A percentile compares a stretch with the other conserved stretches of the same genome.
phyloP scores from a whole-genome alignment of 2,113 vertebrate species.

The Rhombomys opimus region DNA sequence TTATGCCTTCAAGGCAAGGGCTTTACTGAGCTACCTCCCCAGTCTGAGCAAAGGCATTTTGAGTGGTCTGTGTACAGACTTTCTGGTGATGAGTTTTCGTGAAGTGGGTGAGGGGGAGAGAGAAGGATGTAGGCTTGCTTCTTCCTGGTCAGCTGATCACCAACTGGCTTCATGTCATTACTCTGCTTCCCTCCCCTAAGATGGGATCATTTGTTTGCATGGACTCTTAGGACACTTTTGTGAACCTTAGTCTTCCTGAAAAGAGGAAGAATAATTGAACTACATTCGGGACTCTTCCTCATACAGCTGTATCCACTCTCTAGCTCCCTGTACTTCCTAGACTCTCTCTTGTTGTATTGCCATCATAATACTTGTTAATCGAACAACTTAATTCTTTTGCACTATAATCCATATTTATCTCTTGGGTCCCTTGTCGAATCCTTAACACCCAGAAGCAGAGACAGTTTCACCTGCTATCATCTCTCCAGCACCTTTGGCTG shows the following conservation, averaged over 20 bases:
- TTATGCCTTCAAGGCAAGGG: too few relatives aligned
- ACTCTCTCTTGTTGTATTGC: background rate
- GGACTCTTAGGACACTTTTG: background rate
- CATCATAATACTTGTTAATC: background rate
- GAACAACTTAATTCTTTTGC: background rate
- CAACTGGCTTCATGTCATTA: background rate
- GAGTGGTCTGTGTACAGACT: background rate
- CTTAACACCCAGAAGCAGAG: background rate
- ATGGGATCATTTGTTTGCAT: background rate
- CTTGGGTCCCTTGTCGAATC: background rate
- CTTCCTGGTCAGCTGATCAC: background rate
- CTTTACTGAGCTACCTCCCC: too few relatives aligned
- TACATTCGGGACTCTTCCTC: rapidly evolving
- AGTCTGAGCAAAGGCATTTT: background rate
- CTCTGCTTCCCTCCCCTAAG: background rate
- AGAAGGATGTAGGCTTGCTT: background rate
- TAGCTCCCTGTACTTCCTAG: background rate
- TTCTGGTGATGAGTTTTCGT: background rate
- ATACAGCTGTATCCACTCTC: background rate
- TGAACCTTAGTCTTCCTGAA: background rate
- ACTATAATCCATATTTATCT: background rate
- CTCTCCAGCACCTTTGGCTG: background rate
- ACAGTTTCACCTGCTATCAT: background rate
- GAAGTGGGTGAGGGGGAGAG: background rate
- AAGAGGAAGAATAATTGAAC: background rate